Percentiles rank a stretch among this genome's conserved stretches.
These are phyloP conservation scores for Platalea minor DNA, from an alignment of 2,797 vertebrate genomes.

Conservation along the genomic window DNA sequence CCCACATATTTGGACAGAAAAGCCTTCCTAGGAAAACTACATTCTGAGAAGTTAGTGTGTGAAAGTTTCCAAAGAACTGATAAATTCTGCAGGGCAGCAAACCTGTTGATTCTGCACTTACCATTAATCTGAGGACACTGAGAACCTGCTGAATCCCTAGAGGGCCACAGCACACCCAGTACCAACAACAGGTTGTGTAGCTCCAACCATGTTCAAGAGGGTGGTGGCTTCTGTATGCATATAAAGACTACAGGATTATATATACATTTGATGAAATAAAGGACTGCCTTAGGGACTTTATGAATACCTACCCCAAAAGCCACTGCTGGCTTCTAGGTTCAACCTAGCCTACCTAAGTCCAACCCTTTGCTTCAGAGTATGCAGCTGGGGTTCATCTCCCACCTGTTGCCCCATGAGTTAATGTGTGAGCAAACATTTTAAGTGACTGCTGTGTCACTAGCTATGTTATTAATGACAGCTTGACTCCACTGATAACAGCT, in stretches of 20 bases:
- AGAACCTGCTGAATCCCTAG: neutral
- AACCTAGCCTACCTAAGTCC: neutral
- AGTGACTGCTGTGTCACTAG: neutral
- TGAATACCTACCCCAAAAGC: neutral
- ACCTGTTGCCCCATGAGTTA: rapidly evolving
- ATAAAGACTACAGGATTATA: neutral
- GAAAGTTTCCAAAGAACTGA: neutral
- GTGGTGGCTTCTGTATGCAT: neutral
- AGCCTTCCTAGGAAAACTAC: neutral
- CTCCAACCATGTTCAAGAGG: neutral
- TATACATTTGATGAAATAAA: neutral
- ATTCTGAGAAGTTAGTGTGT: neutral
- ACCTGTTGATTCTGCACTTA: rapidly evolving
- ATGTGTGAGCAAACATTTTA: neutral
- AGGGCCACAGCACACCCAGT: rapidly evolving
- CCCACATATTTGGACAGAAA: neutral
- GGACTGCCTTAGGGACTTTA: neutral
- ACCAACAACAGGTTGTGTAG: neutral
- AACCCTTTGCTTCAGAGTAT: neutral
- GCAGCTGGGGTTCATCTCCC: neutral
- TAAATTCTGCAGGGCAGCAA: neutral
- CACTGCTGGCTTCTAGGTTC: neutral
- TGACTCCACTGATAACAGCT: neutral
- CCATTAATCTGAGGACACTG: rapidly evolving
- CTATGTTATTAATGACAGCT: neutral